Conservation (phyloP, 2,888 invertebrate species). For the Notodonta dromedarius region DNA sequence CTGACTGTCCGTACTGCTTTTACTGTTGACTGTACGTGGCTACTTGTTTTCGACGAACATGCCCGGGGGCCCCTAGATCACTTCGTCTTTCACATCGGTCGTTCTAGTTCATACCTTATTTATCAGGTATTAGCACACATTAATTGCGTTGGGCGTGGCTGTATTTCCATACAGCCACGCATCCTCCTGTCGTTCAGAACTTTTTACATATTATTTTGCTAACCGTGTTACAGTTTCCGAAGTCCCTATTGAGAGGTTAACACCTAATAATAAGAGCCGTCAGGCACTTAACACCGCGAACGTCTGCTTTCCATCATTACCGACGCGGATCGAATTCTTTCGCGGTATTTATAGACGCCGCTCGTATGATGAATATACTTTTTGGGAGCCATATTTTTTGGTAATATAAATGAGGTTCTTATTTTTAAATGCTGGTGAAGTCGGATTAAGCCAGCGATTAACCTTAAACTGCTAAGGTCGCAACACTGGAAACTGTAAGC, state of each 20-base stretch:
- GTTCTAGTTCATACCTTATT: too few species aligned
- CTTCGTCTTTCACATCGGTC: too few species aligned
- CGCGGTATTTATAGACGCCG: constrained; percentile 49
- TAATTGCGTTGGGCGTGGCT: too few species aligned
- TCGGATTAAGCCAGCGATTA: too few species aligned
- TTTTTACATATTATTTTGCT: constrained; percentile 35
- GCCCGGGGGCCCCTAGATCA: too few species aligned
- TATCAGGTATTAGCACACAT: too few species aligned
- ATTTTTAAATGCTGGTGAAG: neutral
- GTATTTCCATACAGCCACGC: too few species aligned
- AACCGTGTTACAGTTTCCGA: constrained; percentile 33
- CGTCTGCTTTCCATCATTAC: constrained; percentile 65
- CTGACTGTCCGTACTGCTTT: too few species aligned
- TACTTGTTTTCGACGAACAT: too few species aligned
- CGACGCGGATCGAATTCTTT: constrained; percentile 47
- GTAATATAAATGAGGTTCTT: neutral
- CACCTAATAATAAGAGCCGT: constrained; percentile 56
- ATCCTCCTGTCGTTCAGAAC: neutral
- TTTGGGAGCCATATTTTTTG: constrained; percentile 22
- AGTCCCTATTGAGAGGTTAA: constrained; percentile 44
- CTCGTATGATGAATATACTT: constrained; percentile 35
- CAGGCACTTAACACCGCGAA: constrained; percentile 57
- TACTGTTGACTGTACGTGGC: too few species aligned
- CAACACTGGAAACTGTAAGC: too few species aligned
- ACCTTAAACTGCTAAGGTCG: too few species aligned